phyloP scores from a whole-genome alignment of 2,797 vertebrate genomes.

The Helostoma temminkii region DNA sequence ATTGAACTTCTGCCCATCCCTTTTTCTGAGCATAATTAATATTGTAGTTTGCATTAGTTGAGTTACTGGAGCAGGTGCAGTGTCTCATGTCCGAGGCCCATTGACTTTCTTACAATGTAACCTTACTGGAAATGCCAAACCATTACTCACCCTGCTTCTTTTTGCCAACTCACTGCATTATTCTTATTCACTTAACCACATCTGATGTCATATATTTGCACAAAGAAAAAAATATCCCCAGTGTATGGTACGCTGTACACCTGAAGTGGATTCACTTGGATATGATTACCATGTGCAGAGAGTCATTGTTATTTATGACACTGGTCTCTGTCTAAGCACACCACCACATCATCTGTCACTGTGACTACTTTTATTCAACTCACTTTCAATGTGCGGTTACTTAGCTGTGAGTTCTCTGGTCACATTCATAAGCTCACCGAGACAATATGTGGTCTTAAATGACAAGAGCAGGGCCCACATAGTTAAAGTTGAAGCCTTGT shows the following conservation, averaged over 20 bases:
- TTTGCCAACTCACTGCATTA: constrained; percentile 68
- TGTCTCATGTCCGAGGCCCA: constrained; percentile 53
- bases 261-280: constrained; percentile 72
- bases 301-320: constrained; percentile 74
- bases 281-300: constrained; percentile 65
- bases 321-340: constrained; percentile 47
- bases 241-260: constrained; percentile 55
- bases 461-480: constrained; percentile 54
- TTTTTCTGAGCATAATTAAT: constrained; percentile 50
- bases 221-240: constrained; percentile 31
- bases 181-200: constrained; percentile 70
- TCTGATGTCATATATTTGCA: constrained; percentile 68
- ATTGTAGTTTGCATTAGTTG: constrained; percentile 53
- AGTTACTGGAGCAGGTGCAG: constrained; percentile 52
- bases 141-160: constrained; percentile 73
- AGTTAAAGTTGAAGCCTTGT: constrained; percentile 65
- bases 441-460: constrained; percentile 58
- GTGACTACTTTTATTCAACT: constrained; percentile 72
- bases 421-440: constrained; percentile 49
- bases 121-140: constrained; percentile 74
- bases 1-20: constrained; percentile 11
- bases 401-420: constrained; percentile 23
- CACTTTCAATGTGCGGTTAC: constrained; percentile 53
- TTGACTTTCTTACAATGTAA: constrained; percentile 64
- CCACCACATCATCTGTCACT: constrained; percentile 64